Base-by-base conservation (phyloP, 2,888 invertebrate species). In the Dryocosmus kuriphilus region DNA sequence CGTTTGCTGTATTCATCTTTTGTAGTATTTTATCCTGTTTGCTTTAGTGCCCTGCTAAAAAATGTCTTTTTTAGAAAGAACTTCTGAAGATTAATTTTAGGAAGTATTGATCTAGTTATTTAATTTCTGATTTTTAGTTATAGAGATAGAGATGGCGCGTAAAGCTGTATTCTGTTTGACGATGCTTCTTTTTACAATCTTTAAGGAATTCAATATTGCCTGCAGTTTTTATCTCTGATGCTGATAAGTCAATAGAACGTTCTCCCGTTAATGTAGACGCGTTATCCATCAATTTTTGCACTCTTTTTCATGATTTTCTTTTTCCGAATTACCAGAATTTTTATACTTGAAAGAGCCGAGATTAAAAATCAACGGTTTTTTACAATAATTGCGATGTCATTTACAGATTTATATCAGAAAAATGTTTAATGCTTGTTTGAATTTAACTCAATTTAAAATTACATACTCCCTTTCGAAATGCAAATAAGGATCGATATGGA, bases 71-170 rank as follows among this genome's bases (percentile, higher is more conserved):
- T 22, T n/a, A 27, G 46, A 46, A 19, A 38, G 24, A 38, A 65
- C 16, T 38, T 65, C 22, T 65, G 41, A 35, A 38, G 22, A 65
- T 41, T 24, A 65, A 65, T 35, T 46, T 30, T 71, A 71, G 30
- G 46, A 71, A 71, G 71, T 71, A 51, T 71, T 51, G 71, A 46
- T 71, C 51, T 71, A 71, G 30, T 71, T 71, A 71, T 71, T 71
- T 51, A 30, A 71, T 71, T 51, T 71, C 19, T 5, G 11, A 46
- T 71, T 71, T 14, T 27, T 30, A 46, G n/a, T 32, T 71, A 76
- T 32, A 27, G 2, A 35, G 14, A 32, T 16, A 16, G 62, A 75
- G 61, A 75, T 55, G 22, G 16, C 63, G 65, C 16, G n/a, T 51
- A 22, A 76, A 41, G 11, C 14, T 22, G 30, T 65, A 22, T 65